Conservation (phyloP, 2,888 invertebrate species). For the Scaptomyza reducta region DNA sequence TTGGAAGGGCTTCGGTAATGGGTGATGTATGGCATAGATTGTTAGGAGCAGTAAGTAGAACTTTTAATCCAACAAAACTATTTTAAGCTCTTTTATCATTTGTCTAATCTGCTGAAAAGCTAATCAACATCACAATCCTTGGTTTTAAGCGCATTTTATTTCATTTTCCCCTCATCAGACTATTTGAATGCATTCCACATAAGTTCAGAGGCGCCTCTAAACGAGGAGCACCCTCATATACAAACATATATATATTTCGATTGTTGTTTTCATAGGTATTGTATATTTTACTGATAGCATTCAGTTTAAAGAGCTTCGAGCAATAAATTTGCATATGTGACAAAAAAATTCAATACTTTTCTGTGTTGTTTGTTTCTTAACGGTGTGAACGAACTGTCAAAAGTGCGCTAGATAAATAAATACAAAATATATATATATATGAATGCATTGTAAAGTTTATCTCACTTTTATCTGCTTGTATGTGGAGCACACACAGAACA, state of each 20-base stretch:
- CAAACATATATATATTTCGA: conserved; percentile 31
- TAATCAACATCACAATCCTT: conserved; percentile 25
- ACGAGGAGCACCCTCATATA: background rate
- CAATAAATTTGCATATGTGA: conserved; percentile 59
- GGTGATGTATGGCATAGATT: no score
- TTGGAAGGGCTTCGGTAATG: no score
- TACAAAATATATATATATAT: conserved; percentile 31
- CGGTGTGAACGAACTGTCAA: conserved; percentile 76
- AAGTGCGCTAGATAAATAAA: conserved; percentile 65
- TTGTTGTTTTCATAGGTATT: no score
- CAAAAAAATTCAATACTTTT: conserved; percentile 23
- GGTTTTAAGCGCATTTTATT: conserved; percentile 4
- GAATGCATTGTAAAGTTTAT: conserved; percentile 6
- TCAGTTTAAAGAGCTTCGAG: conserved; percentile 16
- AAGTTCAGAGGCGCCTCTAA: conserved; percentile 19
- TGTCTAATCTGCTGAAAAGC: conserved; percentile 1
- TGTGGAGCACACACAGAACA: background rate
- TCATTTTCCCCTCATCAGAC: background rate
- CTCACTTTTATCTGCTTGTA: conserved; percentile 37
- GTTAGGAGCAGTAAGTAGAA: no score
- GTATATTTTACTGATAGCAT: conserved; percentile 66
- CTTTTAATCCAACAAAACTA: no score
- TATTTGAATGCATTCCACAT: conserved; percentile 4
- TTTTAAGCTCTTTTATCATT: no score
- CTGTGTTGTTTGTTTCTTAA: conserved; percentile 36